phyloP scores from a whole-genome alignment of 2,113 vertebrate species.

The Montifringilla adamsi region DNA sequence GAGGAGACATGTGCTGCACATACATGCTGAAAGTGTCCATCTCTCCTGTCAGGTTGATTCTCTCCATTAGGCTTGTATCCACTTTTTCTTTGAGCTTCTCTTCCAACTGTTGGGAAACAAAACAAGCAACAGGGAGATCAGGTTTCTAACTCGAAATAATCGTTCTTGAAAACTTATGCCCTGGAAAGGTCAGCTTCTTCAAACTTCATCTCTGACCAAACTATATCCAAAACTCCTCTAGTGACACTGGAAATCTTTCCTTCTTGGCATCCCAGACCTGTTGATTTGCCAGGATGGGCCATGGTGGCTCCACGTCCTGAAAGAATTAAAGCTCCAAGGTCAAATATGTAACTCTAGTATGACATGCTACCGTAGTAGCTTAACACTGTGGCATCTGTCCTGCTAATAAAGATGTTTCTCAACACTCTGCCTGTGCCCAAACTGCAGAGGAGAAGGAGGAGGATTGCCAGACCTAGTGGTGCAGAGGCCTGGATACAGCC shows the following conservation, averaged over 20 bases:
- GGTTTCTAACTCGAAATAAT: neutral
- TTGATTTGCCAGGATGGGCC: neutral
- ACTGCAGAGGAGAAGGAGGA: neutral
- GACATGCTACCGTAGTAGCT: neutral
- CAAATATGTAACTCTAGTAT: neutral
- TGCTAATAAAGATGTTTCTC: constrained; percentile 21
- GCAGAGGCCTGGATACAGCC: neutral
- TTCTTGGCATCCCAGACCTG: neutral
- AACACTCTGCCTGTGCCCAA: neutral
- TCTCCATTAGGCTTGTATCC: constrained; percentile 84
- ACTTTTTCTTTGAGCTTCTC: constrained; percentile 99
- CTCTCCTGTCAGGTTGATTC: constrained; percentile 94
- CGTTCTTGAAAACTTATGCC: neutral
- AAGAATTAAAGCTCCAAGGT: neutral
- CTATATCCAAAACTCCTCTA: neutral
- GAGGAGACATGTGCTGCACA: constrained; percentile 4
- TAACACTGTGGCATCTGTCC: neutral
- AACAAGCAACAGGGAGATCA: neutral
- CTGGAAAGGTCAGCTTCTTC: neutral
- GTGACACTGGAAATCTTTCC: neutral
- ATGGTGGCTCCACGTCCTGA: neutral
- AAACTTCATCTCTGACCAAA: neutral
- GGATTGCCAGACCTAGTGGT: neutral
- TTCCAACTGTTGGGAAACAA: constrained; percentile 82
- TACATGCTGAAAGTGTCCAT: constrained; percentile 99